Percentiles rank a stretch among this genome's conserved stretches.
phyloP scores from a whole-genome alignment of 2,797 vertebrate genomes.

The Falco concolor region DNA sequence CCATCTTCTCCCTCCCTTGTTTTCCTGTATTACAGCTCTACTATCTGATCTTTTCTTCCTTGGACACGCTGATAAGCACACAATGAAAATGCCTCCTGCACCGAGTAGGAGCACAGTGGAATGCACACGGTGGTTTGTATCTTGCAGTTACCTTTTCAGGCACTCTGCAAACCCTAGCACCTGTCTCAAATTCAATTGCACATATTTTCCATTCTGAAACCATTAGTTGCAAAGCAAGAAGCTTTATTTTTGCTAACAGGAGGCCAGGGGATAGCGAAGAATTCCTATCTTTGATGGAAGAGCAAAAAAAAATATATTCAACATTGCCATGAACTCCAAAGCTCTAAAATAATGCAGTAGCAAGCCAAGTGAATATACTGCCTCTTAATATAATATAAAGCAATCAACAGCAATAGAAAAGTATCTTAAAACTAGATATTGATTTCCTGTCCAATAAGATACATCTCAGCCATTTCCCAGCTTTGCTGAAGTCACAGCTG shows the following conservation, averaged over 20 bases:
- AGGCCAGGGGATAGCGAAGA: neutral
- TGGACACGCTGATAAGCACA: neutral
- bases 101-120: neutral
- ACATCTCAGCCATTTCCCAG: neutral
- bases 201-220: neutral
- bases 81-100: neutral
- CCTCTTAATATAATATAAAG: slow-evolving; percentile 11
- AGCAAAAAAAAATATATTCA: neutral
- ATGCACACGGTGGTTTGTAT: neutral
- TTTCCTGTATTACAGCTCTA: neutral
- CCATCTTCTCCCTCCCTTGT: neutral
- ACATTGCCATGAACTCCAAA: neutral
- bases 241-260: neutral
- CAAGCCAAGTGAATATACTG: neutral
- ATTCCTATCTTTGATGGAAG: neutral
- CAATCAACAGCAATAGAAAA: slow-evolving; percentile 46
- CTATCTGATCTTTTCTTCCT: neutral
- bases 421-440: slow-evolving; percentile 38
- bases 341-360: neutral
- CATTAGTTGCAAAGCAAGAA: neutral
- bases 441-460: slow-evolving; percentile 31
- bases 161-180: slow-evolving; percentile 5
- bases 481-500: neutral
- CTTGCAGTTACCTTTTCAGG: neutral
- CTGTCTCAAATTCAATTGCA: neutral